phyloP scores from a whole-genome alignment of 1,140 invertebrate species.

The Drosophila insularis region DNA sequence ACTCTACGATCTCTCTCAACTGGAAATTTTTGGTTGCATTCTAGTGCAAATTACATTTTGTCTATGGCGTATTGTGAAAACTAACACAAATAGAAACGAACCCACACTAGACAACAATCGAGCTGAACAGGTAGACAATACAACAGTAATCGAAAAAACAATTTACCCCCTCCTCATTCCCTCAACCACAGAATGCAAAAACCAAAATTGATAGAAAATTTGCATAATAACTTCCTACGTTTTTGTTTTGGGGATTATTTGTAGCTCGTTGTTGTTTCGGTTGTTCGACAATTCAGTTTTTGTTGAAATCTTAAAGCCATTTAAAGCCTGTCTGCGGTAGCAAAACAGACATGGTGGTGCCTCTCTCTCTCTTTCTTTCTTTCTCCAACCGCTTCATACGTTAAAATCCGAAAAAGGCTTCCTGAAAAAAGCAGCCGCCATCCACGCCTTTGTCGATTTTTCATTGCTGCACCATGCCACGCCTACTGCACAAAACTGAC shows the following conservation, averaged over 20 bases:
- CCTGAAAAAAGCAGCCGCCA: conserved; percentile 12
- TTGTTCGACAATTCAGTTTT: background rate
- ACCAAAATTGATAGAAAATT: conserved; percentile 8
- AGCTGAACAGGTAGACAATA: conserved; percentile 50
- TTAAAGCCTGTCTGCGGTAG: conserved; percentile 1
- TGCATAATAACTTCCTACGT: conserved; percentile 4
- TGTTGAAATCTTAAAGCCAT: conserved; percentile 3
- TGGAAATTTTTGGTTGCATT: conserved; percentile 31
- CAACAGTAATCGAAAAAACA: conserved; percentile 38
- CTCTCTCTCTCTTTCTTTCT: background rate
- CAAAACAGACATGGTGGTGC: background rate
- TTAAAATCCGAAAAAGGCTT: conserved; percentile 24
- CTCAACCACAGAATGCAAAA: background rate
- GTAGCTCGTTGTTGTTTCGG: conserved; percentile 3
- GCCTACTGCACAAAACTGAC: conserved; percentile 22
- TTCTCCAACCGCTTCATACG: conserved; percentile 20
- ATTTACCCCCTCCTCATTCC: background rate
- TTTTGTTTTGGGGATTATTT: conserved; percentile 16
- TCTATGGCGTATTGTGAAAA: conserved; percentile 1
- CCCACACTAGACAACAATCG: conserved; percentile 41
- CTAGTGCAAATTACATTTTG: conserved; percentile 65
- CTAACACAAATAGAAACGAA: background rate
- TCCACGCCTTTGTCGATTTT: background rate
- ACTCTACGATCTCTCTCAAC: conserved; percentile 18
- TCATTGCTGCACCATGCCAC: background rate